Percentiles rank a stretch among this genome's conserved stretches.
phyloP scores from a whole-genome alignment of 2,888 invertebrate genomes.

The Stenurella melanura region DNA sequence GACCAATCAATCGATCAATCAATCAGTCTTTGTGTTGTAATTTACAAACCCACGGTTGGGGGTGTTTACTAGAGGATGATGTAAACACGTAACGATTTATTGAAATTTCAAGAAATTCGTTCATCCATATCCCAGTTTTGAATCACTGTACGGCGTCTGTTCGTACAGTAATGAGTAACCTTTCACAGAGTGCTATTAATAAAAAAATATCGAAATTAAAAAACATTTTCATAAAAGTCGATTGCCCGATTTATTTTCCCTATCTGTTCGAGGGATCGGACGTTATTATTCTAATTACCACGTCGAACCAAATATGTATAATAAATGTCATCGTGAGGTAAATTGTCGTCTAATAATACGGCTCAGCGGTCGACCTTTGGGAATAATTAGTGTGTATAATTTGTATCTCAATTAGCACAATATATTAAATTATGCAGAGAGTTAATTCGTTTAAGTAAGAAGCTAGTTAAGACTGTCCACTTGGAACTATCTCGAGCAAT shows the following conservation, averaged over 20 bases:
- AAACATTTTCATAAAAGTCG: not conserved
- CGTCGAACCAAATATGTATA: not conserved
- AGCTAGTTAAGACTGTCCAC: constrained; percentile 66
- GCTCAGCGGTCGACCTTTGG: constrained; percentile 22
- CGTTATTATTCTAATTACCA: constrained; percentile 10
- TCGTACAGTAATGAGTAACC: too few species aligned
- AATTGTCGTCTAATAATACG: not conserved
- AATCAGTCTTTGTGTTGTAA: too few species aligned
- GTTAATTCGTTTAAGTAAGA: constrained; percentile 62
- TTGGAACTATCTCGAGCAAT: constrained; percentile 72
- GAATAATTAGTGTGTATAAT: constrained; percentile 46
- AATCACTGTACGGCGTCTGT: too few species aligned
- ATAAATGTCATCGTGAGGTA: constrained; percentile 9
- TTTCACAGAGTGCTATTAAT: too few species aligned
- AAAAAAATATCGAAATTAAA: too few species aligned
- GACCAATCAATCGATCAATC: too few species aligned
- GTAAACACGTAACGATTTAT: too few species aligned
- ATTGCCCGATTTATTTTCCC: not conserved
- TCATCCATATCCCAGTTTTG: too few species aligned
- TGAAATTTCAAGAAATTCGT: too few species aligned
- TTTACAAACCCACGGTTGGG: too few species aligned
- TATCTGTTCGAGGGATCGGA: not conserved
- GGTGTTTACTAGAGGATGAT: too few species aligned
- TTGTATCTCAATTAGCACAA: constrained; percentile 59
- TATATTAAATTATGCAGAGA: constrained; percentile 59